These are phyloP conservation scores for Ivindomyrus marchei DNA, from an alignment of 2,113 vertebrate species.

Conservation along the genomic window DNA sequence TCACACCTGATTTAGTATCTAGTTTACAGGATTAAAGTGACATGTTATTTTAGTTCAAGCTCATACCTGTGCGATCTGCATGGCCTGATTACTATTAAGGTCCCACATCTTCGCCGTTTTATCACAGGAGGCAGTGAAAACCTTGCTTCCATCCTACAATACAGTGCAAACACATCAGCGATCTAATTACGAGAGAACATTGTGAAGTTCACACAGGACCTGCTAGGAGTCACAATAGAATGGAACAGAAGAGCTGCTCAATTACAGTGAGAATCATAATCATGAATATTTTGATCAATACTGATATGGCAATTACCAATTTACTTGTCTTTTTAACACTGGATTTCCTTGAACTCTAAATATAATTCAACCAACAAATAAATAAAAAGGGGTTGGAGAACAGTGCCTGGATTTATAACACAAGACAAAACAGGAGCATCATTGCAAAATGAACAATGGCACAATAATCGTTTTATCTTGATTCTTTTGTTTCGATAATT, in stretches of 20 bases:
- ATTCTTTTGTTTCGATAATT: neutral
- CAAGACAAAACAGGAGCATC: neutral
- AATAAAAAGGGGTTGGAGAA: neutral
- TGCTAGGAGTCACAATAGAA: neutral
- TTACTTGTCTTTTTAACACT: neutral
- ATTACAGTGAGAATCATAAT: neutral
- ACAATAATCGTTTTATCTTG: neutral
- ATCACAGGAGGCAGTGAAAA: constrained; percentile 96
- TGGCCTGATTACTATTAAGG: constrained; percentile 95
- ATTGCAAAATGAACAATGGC: neutral
- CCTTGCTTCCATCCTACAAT: constrained; percentile 92
- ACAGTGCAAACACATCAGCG: constrained; percentile 13
- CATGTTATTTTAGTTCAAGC: neutral
- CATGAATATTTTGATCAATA: neutral
- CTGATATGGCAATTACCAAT: neutral
- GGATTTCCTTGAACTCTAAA: neutral
- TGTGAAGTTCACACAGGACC: neutral
- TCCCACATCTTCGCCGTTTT: constrained; percentile 99
- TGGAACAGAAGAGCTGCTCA: neutral
- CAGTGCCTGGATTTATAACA: neutral
- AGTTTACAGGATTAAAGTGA: neutral
- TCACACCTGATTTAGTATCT: neutral
- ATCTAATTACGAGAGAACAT: constrained; percentile 9
- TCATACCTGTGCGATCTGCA: constrained; percentile 93
- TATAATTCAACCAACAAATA: neutral